phyloP scores from a whole-genome alignment of 2,888 invertebrate genomes.

The Trichopoda pennipes region DNA sequence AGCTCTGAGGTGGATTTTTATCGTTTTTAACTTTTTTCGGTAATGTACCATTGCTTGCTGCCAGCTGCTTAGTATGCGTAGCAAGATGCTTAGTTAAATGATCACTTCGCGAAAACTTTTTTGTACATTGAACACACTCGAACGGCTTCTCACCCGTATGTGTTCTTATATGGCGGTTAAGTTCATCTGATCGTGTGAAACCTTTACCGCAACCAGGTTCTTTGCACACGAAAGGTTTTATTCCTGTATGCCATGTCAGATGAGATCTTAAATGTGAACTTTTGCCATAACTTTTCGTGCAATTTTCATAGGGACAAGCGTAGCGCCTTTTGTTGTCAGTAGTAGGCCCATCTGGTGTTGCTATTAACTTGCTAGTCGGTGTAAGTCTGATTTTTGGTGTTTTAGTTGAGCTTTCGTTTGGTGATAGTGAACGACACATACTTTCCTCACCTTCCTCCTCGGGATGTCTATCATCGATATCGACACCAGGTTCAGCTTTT shows the following conservation, averaged over 20 bases:
- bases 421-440: background rate
- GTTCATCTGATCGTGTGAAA: slow-evolving; percentile 78
- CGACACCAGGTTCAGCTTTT: slow-evolving; percentile 72
- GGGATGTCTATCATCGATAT: slow-evolving; percentile 71
- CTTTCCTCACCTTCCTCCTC: slow-evolving; percentile 11
- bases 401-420: background rate
- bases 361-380: slow-evolving; percentile 76
- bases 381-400: slow-evolving; percentile 74
- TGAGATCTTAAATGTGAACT: slow-evolving; percentile 79
- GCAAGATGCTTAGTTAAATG: slow-evolving; percentile 79
- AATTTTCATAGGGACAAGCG: slow-evolving; percentile 76
- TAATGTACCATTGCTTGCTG: slow-evolving; percentile 15
- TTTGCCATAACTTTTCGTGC: slow-evolving; percentile 79
- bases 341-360: slow-evolving; percentile 69
- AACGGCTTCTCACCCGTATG: slow-evolving; percentile 78
- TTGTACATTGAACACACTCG: slow-evolving; percentile 76
- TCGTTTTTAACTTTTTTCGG: slow-evolving; percentile 26
- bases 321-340: slow-evolving; percentile 73
- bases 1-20: slow-evolving; percentile 63
- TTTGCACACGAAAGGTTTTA: slow-evolving; percentile 78
- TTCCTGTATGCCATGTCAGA: slow-evolving; percentile 79
- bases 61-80: slow-evolving; percentile 75
- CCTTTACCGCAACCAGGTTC: slow-evolving; percentile 77
- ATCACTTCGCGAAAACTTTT: slow-evolving; percentile 79
- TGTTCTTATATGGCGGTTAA: slow-evolving; percentile 77